Base-by-base conservation (phyloP, 2,113 vertebrate species). In the Pterocles orientalis region DNA sequence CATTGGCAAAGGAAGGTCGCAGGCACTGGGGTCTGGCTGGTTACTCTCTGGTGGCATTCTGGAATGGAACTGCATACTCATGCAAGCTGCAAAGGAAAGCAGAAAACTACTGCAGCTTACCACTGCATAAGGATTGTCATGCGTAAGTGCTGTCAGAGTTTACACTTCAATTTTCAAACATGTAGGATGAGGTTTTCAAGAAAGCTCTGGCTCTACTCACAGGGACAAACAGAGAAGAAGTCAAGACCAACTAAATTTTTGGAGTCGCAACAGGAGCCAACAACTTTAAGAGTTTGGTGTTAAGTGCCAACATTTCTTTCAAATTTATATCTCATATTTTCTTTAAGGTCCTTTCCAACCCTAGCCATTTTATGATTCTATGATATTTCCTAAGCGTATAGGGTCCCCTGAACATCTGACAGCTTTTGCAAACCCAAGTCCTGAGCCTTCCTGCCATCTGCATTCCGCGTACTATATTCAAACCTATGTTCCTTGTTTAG, bases 51-150 rank as follows among this genome's bases (percentile, higher is more conserved):
- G 29, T 13, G 48, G 14, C 28, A 23, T 3, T 82, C 57, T 54
- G n/a, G 31, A 62, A 71, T 11, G 23, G 54, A 82, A 86, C 21
- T 43, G 48, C 0, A 0, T 20, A 51, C 24, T 82, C 50, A 18
- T 2, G 6, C 36, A 88, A 47, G 41, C 33, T 83, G 68, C 41
- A 87, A 83, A 88, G 21, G 18, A 88, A 73, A 89, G 71, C 68
- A 88, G 76, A 75, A 88, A 70, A 31, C 51, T 68, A 20, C 45
- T 69, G 57, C 57, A 84, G 54, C 61, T 90, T 69, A 81, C 51
- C 47, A 21, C 17, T 39, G 56, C 12, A 15, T 24, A 61, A 0
- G 1, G 36, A 82, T 3, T 58, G 58, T 20, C 50, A 51, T 1
- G 2, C 12, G 1, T 24, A 87, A 56, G 33, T 17, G 34, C 41